A percentile compares a stretch with the other conserved stretches of the same genome.
phyloP scores from a whole-genome alignment of 53 echinoderm and acorn worm genomes.

The Echinometra lucunter region DNA sequence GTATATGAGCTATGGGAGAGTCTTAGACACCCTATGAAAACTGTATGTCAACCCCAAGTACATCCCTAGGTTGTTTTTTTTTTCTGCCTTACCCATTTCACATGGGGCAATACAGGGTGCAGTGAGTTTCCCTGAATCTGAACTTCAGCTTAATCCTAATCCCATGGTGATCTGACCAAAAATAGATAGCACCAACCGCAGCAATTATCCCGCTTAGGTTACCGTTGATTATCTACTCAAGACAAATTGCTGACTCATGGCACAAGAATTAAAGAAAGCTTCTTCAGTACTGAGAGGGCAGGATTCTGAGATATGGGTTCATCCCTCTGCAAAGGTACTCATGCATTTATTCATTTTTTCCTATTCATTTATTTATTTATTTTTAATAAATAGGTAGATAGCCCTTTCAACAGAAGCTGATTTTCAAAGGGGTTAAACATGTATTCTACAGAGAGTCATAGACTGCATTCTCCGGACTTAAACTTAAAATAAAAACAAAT shows the following conservation, averaged over 20 bases:
- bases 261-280: not conserved
- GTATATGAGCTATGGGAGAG: no score
- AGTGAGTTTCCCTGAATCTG: constrained; percentile 11
- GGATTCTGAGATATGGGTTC: not conserved
- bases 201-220: constrained; percentile 25
- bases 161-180: constrained; percentile 37
- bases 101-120: not conserved
- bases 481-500: no score
- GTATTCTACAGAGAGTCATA: no score
- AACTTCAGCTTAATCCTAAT: constrained; percentile 47
- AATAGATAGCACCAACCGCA: constrained; percentile 41
- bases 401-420: no score
- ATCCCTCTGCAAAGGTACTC: not conserved
- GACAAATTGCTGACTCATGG: constrained; percentile 41
- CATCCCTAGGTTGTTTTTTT: not conserved
- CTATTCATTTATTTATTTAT: no score
- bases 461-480: no score
- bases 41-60: not conserved
- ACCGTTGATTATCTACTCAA: not conserved
- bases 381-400: no score
- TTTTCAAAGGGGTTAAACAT: no score
- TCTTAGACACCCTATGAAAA: not conserved
- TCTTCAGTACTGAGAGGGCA: not conserved
- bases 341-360: no score
- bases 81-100: not conserved